Conservation (phyloP, 2,888 invertebrate genomes). For the Scaptomyza parva region DNA sequence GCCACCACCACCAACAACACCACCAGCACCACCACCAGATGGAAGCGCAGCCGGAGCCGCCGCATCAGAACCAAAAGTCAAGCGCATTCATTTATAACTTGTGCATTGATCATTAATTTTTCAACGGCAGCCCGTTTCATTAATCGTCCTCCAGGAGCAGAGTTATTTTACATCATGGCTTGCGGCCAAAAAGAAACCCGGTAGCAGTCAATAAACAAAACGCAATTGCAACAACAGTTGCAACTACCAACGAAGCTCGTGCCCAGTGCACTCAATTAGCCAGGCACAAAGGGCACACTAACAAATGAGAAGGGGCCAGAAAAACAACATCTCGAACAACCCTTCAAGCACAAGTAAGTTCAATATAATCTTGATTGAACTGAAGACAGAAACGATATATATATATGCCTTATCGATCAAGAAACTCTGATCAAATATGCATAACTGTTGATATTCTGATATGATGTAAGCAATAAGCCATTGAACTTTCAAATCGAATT, state of each 20-base stretch:
- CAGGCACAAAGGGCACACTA: neutral
- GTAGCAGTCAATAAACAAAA: constrained; percentile 69
- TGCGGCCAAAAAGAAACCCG: constrained; percentile 39
- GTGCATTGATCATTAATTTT: constrained; percentile 77
- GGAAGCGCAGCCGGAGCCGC: constrained; percentile 5
- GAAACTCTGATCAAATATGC: too few species aligned
- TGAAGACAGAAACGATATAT: neutral
- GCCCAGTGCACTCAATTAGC: constrained; percentile 48
- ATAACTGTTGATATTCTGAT: too few species aligned
- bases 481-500: constrained; percentile 56
- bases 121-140: constrained; percentile 70
- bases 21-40: constrained; percentile 35
- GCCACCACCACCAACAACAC: too few species aligned
- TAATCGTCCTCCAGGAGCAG: constrained; percentile 59
- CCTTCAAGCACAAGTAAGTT: neutral
- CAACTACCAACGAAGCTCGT: neutral
- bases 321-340: constrained; percentile 4
- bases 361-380: too few species aligned
- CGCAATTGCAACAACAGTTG: constrained; percentile 41
- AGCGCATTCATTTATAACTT: constrained; percentile 73
- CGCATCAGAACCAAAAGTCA: constrained; percentile 5
- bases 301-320: neutral
- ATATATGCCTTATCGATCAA: too few species aligned
- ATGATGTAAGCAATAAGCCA: neutral
- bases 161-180: constrained; percentile 20